Conservation (phyloP, 2,113 vertebrate genomes). For the Xenopus laevis region DNA sequence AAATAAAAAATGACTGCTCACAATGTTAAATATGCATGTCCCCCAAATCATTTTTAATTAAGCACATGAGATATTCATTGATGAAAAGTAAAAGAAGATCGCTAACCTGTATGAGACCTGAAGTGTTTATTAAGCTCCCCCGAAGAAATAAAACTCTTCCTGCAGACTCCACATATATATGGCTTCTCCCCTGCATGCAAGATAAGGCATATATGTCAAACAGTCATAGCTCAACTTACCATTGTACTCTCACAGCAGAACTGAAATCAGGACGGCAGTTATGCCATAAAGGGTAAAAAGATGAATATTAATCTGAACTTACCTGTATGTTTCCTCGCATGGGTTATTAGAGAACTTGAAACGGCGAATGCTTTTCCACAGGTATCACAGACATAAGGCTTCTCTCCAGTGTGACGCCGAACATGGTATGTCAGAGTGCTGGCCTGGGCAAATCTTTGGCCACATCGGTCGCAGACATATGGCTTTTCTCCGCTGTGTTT, state of each 20-base stretch:
- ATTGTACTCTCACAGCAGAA: no score
- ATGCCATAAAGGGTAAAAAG: no score
- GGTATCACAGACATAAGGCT: constrained; percentile 93
- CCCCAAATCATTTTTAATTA: no score
- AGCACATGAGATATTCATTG: no score
- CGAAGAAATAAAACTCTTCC: constrained; percentile 86
- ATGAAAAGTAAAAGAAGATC: constrained; percentile 40
- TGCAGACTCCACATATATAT: constrained; percentile 84
- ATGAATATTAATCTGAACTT: background rate
- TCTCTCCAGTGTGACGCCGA: constrained; percentile 92
- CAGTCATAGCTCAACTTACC: no score
- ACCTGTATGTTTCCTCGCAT: constrained; percentile 94
- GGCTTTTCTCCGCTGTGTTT: constrained; percentile 97
- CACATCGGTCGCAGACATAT: constrained; percentile 90
- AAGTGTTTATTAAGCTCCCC: constrained; percentile 95
- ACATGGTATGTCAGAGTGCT: constrained; percentile 96
- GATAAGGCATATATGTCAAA: background rate
- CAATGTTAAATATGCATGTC: no score
- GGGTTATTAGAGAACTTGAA: constrained; percentile 94
- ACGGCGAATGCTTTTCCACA: constrained; percentile 96
- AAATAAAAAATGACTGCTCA: no score
- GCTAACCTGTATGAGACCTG: constrained; percentile 87
- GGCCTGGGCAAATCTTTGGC: constrained; percentile 93
- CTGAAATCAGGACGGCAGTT: no score
- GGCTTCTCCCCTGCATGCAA: constrained; percentile 76